Evolutionary conservation across 2,113 vertebrate species (phyloP).

Genomic region (Hydrolagus affinis): DNA sequence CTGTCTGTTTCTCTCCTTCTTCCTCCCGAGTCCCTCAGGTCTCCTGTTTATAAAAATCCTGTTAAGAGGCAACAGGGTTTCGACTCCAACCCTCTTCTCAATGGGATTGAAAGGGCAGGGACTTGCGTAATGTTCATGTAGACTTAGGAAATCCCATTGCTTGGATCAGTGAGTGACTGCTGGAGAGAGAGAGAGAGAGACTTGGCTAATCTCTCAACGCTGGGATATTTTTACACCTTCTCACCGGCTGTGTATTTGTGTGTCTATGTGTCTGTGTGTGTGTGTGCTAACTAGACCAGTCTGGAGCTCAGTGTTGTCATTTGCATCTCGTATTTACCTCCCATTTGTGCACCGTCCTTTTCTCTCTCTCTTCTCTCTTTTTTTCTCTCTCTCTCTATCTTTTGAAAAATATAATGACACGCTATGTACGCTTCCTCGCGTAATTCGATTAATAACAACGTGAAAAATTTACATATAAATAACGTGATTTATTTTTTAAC

Average conservation of each 20-base stretch:
- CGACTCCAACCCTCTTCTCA: slow-evolving; percentile 15
- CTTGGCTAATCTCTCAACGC: slow-evolving; percentile 24
- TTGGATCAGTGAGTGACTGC: slow-evolving; percentile 27
- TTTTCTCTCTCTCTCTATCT: background rate
- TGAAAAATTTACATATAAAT: too few relatives aligned
- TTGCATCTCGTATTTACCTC: slow-evolving; percentile 16
- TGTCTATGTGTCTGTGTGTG: background rate
- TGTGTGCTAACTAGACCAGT: background rate
- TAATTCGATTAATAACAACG: too few relatives aligned
- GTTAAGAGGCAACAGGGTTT: slow-evolving; percentile 6
- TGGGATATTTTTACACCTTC: slow-evolving; percentile 14
- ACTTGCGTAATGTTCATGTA: slow-evolving; percentile 26
- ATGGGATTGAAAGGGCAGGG: slow-evolving; percentile 18
- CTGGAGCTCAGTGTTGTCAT: slow-evolving; percentile 3
- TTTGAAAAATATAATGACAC: too few relatives aligned
- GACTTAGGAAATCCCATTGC: slow-evolving; percentile 27
- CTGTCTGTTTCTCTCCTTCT: too few relatives aligned
- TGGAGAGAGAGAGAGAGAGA: too few relatives aligned
- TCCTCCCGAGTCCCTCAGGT: slow-evolving; percentile 2
- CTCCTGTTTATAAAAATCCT: slow-evolving; percentile 16
- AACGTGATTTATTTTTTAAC: too few relatives aligned
- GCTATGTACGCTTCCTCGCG: too few relatives aligned
- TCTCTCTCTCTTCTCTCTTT: slow-evolving; percentile 23
- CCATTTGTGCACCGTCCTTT: background rate
- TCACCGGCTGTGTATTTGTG: slow-evolving; percentile 11